Evolutionary conservation across 2,113 vertebrate species (phyloP).

Genomic region (Chaetura pelagica): DNA sequence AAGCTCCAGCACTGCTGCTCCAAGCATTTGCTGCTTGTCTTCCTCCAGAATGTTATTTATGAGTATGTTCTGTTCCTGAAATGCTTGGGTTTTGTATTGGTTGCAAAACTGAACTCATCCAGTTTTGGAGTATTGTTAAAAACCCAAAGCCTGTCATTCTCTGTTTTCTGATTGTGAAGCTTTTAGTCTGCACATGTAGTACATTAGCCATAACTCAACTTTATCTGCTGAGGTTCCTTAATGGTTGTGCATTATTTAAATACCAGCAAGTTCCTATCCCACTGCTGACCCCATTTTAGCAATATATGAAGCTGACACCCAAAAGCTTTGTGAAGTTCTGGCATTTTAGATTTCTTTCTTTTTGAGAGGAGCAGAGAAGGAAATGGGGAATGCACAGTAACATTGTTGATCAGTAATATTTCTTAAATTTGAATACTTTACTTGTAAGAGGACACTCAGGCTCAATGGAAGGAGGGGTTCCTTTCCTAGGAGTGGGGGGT

Average conservation of each 20-base stretch:
- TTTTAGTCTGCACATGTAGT: rapidly evolving
- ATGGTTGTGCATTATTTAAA: background rate
- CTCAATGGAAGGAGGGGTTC: background rate
- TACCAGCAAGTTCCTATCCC: background rate
- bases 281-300: background rate
- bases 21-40: background rate
- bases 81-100: background rate
- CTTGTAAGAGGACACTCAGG: background rate
- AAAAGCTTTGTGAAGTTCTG: background rate
- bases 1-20: background rate
- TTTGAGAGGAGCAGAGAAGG: background rate
- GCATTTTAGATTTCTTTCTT: background rate
- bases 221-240: background rate
- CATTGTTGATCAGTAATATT: background rate
- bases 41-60: background rate
- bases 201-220: background rate
- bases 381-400: background rate
- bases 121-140: background rate
- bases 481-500: rapidly evolving
- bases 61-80: background rate
- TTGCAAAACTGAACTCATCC: background rate
- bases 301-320: background rate
- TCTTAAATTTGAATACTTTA: background rate
- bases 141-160: background rate
- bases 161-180: background rate